phyloP scores from a whole-genome alignment of 1,140 invertebrate species.

The Macrostomum lignano region DNA sequence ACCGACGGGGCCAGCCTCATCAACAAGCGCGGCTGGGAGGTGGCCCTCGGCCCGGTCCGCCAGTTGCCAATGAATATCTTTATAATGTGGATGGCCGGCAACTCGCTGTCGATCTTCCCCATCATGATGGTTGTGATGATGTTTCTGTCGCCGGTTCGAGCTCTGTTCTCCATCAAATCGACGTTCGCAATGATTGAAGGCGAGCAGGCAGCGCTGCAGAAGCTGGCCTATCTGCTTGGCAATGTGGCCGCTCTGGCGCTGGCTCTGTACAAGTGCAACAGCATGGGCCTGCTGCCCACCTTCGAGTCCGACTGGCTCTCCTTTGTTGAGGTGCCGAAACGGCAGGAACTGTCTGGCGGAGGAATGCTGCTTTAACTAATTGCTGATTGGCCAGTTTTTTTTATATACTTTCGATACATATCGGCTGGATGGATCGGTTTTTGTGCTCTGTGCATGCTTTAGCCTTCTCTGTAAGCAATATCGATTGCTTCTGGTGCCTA shows the following conservation, averaged over 20 bases:
- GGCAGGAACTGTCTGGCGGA: background rate
- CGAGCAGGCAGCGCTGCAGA: constrained; percentile 51
- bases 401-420: no score
- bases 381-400: no score
- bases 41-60: constrained; percentile 70
- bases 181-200: constrained; percentile 86
- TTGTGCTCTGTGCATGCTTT: no score
- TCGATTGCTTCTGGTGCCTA: no score
- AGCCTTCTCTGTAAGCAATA: no score
- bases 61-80: constrained; percentile 89
- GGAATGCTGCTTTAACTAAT: no score
- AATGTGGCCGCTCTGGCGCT: constrained; percentile 68
- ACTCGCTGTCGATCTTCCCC: constrained; percentile 91
- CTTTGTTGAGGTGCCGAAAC: background rate
- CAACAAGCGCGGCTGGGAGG: constrained; percentile 78
- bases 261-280: constrained; percentile 88
- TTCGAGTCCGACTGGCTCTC: constrained; percentile 82
- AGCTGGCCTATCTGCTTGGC: constrained; percentile 71
- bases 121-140: constrained; percentile 99
- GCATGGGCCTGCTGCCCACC: constrained; percentile 83
- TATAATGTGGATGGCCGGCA: constrained; percentile 98
- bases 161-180: constrained; percentile 56
- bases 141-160: constrained; percentile 71
- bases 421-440: no score
- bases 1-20: no score